Conservation (phyloP, 2,888 invertebrate species). For the Caenorhabditis imperialis region DNA sequence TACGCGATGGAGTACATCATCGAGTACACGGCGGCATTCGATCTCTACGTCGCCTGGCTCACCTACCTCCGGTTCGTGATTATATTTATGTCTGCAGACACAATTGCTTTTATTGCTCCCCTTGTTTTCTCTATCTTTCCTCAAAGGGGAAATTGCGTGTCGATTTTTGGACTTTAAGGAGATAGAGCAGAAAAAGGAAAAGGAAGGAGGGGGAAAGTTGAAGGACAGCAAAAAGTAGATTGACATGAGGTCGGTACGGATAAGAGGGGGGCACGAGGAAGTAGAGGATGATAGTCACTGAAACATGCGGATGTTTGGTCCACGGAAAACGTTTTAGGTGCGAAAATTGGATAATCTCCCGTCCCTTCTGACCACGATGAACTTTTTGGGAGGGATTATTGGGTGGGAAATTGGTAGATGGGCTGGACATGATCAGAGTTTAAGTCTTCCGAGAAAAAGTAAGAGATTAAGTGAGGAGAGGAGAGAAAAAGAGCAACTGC, state of each 20-base stretch:
- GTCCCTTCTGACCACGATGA: conserved; percentile 7
- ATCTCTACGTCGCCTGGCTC: conserved; percentile 79
- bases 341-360: conserved; percentile 39
- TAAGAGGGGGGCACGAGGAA: conserved; percentile 38
- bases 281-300: conserved; percentile 4
- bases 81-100: conserved; percentile 7
- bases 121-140: too few relatives aligned
- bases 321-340: conserved; percentile 20
- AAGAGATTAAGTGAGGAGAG: too few relatives aligned
- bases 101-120: too few relatives aligned
- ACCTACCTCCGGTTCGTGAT: conserved; percentile 67
- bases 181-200: conserved; percentile 20
- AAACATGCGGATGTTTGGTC: conserved; percentile 27
- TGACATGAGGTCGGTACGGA: conserved; percentile 23
- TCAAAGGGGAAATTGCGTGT: conserved; percentile 30
- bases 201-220: background rate
- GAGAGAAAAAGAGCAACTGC: too few relatives aligned
- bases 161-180: conserved; percentile 41
- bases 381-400: conserved; percentile 5
- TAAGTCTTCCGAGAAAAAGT: background rate
- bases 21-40: conserved; percentile 87
- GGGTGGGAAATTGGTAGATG: conserved; percentile 1
- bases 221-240: conserved; percentile 20
- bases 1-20: conserved; percentile 90
- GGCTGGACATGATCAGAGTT: too few relatives aligned